Evolutionary conservation across 2,797 vertebrate species (phyloP).

Genomic region (Carapus acus): DNA sequence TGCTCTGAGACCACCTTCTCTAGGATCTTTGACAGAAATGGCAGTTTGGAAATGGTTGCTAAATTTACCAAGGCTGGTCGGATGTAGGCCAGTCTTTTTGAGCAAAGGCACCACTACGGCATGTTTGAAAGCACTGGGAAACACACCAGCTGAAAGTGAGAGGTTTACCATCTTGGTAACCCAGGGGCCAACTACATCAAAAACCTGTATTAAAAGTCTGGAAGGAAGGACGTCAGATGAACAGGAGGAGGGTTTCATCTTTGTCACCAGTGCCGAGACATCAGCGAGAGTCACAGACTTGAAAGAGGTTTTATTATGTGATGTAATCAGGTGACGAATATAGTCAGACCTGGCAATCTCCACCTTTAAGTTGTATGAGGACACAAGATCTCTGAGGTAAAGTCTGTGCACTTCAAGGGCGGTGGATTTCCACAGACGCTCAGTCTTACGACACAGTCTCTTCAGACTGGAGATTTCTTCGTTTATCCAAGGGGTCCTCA

Average conservation of each 20-base stretch:
- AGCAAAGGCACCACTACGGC: neutral
- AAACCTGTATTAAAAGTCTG: neutral
- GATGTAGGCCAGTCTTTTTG: neutral
- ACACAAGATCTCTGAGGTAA: too few relatives aligned
- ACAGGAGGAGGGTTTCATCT: neutral
- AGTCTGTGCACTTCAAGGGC: too few relatives aligned
- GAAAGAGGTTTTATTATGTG: neutral
- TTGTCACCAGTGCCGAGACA: neutral
- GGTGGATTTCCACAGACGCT: too few relatives aligned
- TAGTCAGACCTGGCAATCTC: too few relatives aligned
- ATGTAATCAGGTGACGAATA: too few relatives aligned
- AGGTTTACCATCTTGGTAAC: neutral
- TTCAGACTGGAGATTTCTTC: too few relatives aligned
- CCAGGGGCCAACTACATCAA: constrained; percentile 2
- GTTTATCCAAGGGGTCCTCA: too few relatives aligned
- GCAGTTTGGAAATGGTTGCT: constrained; percentile 2
- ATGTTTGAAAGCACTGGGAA: neutral
- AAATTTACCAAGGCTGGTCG: neutral
- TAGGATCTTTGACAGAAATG: neutral
- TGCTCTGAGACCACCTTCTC: neutral
- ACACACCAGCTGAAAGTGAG: constrained; percentile 5
- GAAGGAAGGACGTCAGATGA: neutral
- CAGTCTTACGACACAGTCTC: too few relatives aligned
- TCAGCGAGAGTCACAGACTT: neutral
- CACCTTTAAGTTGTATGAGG: too few relatives aligned